Conservation (phyloP, 2,888 invertebrate genomes). For the Theodoxus fluviatilis region DNA sequence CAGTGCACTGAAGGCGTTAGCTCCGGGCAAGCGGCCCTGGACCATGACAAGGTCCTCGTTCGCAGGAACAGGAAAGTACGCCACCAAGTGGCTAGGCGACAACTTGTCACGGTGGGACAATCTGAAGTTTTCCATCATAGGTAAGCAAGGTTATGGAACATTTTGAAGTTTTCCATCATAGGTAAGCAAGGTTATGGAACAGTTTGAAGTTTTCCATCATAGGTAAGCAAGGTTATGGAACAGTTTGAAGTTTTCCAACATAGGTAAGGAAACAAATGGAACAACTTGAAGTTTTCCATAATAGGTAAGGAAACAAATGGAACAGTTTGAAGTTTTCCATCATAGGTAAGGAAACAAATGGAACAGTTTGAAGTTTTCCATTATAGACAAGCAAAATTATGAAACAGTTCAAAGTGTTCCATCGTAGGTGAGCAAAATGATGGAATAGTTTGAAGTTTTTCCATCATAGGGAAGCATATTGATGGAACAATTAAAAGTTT, state of each 20-base stretch:
- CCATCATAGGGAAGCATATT: constrained; percentile 71
- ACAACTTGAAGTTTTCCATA: constrained; percentile 73
- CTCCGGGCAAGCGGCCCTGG: constrained; percentile 47
- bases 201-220: constrained; percentile 74
- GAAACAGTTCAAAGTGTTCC: constrained; percentile 73
- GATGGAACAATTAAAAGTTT: constrained; percentile 73
- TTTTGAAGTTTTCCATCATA: constrained; percentile 73
- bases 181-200: constrained; percentile 71
- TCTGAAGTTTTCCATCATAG: constrained; percentile 73
- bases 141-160: constrained; percentile 71
- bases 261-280: constrained; percentile 71
- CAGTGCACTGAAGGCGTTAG: constrained; percentile 37
- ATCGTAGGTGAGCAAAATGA: constrained; percentile 70
- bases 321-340: constrained; percentile 73
- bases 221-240: constrained; percentile 71
- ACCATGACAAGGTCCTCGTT: constrained; percentile 82
- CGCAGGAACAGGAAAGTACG: constrained; percentile 77
- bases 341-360: constrained; percentile 70
- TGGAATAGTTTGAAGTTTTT: constrained; percentile 74
- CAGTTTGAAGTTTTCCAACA: constrained; percentile 74
- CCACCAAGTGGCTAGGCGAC: constrained; percentile 69
- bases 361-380: constrained; percentile 73
- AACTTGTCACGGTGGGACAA: constrained; percentile 72
- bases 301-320: constrained; percentile 72
- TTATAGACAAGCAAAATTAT: constrained; percentile 71